phyloP scores from a whole-genome alignment of 2,113 vertebrate species.

The Zosterops lateralis region DNA sequence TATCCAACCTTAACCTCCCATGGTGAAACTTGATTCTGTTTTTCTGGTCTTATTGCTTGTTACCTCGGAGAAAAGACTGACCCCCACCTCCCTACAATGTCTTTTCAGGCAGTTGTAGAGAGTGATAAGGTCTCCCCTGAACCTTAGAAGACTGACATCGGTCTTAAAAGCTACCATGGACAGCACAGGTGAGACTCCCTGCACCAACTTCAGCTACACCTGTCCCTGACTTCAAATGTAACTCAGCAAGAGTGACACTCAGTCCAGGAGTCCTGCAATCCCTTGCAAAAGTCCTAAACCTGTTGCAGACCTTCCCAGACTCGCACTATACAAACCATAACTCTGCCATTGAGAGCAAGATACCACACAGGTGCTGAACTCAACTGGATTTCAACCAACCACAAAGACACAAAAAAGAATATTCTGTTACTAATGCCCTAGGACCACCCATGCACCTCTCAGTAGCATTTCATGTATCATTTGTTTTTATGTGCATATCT shows the following conservation, averaged over 20 bases:
- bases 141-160: neutral
- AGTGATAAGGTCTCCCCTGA: too few species aligned
- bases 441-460: neutral
- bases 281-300: neutral
- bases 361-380: neutral
- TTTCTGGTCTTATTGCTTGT: neutral
- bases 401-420: neutral
- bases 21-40: neutral
- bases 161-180: neutral
- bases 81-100: neutral
- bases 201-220: neutral
- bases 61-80: neutral
- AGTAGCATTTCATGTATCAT: neutral
- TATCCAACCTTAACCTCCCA: neutral
- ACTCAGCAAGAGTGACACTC: neutral
- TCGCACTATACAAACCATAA: fast-evolving
- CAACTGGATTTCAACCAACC: neutral
- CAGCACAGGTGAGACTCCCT: neutral
- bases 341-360: neutral
- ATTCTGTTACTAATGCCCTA: neutral
- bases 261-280: neutral
- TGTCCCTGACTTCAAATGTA: neutral
- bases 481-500: neutral
- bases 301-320: neutral
- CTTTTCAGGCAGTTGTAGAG: neutral